Conservation (phyloP, 2,113 vertebrate species). For the Muntiacus reevesi region DNA sequence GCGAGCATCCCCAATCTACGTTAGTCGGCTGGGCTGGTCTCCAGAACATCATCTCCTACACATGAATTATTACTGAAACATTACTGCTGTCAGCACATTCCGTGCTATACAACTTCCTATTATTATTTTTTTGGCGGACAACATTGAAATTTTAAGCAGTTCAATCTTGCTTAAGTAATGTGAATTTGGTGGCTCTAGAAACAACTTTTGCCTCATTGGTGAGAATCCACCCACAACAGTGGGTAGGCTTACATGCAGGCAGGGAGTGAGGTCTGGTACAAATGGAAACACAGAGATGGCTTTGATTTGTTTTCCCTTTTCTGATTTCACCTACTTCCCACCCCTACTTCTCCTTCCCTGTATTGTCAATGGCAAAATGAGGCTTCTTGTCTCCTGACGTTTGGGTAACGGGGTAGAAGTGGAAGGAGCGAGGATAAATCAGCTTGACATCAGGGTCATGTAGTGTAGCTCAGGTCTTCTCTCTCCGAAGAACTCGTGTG, state of each 20-base stretch:
- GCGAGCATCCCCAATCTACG: slow-evolving; percentile 67
- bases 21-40: slow-evolving; percentile 75
- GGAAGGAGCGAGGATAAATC: neutral
- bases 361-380: neutral
- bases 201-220: slow-evolving; percentile 66
- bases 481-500: neutral
- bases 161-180: slow-evolving; percentile 73
- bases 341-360: neutral
- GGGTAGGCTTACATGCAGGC: neutral
- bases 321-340: neutral
- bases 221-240: slow-evolving; percentile 20
- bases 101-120: slow-evolving; percentile 74
- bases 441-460: neutral
- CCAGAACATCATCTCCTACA: slow-evolving; percentile 74
- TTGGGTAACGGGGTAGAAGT: neutral
- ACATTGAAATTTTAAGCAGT: slow-evolving; percentile 81
- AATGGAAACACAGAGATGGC: neutral
- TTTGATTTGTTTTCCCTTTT: slow-evolving; percentile 9
- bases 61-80: slow-evolving; percentile 78
- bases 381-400: neutral
- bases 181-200: slow-evolving; percentile 70
- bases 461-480: neutral
- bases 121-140: slow-evolving; percentile 78
- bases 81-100: slow-evolving; percentile 82
- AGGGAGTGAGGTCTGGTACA: neutral